Evolutionary conservation across 2,888 invertebrate genomes (phyloP).

Genomic region (Scaptomyza flava): DNA sequence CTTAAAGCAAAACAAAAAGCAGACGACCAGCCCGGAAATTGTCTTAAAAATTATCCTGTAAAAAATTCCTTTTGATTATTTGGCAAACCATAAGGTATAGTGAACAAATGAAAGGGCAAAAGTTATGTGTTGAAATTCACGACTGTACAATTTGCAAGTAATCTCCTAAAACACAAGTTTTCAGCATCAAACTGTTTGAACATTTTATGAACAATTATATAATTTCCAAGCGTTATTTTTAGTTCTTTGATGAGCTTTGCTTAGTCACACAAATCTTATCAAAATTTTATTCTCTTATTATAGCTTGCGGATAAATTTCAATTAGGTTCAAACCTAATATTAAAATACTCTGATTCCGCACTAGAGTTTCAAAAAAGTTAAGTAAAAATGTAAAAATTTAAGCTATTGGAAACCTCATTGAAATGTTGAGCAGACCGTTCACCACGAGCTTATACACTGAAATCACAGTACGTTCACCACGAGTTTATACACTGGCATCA

Average conservation of each 20-base stretch:
- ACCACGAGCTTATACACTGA: no score
- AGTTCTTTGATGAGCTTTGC: neutral
- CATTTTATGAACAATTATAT: conserved; percentile 22
- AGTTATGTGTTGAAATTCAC: conserved; percentile 6
- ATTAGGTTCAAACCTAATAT: no score
- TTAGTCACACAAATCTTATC: no score
- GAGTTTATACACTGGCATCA: no score
- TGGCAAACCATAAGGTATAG: neutral
- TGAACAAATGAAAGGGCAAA: conserved; percentile 35
- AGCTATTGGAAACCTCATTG: no score
- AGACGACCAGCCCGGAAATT: conserved; percentile 48
- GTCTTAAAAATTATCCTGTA: conserved; percentile 51
- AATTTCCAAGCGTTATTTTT: conserved; percentile 15
- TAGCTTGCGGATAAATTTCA: no score
- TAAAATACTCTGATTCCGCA: no score
- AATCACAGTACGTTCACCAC: no score
- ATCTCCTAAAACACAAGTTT: conserved; percentile 54
- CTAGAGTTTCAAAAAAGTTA: no score
- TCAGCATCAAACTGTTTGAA: conserved; percentile 33
- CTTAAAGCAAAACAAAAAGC: conserved; percentile 46
- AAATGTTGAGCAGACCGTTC: no score
- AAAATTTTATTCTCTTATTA: no score
- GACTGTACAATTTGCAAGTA: conserved; percentile 21
- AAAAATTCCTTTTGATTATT: neutral
- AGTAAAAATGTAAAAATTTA: no score